These are phyloP conservation scores for Periophthalmodon schlosseri DNA, from an alignment of 2,113 vertebrate genomes.

Conservation along the genomic window DNA sequence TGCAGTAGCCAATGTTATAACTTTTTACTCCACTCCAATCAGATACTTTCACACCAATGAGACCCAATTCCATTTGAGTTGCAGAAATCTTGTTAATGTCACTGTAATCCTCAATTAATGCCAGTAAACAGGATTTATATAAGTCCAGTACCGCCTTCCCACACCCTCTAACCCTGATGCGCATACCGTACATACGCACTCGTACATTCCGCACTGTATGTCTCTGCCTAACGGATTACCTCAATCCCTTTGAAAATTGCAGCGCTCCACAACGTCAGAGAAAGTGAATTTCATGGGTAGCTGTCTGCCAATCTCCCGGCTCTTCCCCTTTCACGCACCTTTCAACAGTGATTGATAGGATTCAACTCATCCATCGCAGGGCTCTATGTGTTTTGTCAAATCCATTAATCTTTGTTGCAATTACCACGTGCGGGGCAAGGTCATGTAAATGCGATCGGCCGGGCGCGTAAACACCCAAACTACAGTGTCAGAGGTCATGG, in stretches of 20 bases:
- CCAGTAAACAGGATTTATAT: constrained; percentile 20
- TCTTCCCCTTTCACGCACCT: constrained; percentile 55
- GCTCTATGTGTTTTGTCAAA: constrained; percentile 25
- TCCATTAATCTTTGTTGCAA: constrained; percentile 50
- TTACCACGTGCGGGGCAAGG: constrained; percentile 46
- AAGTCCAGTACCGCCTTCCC: constrained; percentile 8
- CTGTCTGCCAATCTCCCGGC: constrained; percentile 68
- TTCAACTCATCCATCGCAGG: constrained; percentile 52
- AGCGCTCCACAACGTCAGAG: constrained; percentile 43
- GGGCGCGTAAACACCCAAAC: constrained; percentile 27
- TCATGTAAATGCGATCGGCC: constrained; percentile 40
- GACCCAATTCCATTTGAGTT: constrained; percentile 2
- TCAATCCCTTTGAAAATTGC: constrained; percentile 62
- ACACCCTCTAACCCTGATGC: constrained; percentile 5
- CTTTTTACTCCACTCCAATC: neutral
- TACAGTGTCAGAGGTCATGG: neutral
- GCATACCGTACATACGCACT: constrained; percentile 4
- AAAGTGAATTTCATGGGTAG: constrained; percentile 74
- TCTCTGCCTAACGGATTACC: constrained; percentile 35
- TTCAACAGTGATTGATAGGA: constrained; percentile 69
- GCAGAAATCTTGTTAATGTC: constrained; percentile 3
- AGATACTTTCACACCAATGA: neutral
- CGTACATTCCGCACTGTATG: constrained; percentile 13
- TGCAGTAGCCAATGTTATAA: neutral
- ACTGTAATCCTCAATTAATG: constrained; percentile 24